Evolutionary conservation across 2,797 vertebrate genomes (phyloP), one percentile per base, ranked within the genome.

Genomic region (Luscinia megarhynchos): DNA sequence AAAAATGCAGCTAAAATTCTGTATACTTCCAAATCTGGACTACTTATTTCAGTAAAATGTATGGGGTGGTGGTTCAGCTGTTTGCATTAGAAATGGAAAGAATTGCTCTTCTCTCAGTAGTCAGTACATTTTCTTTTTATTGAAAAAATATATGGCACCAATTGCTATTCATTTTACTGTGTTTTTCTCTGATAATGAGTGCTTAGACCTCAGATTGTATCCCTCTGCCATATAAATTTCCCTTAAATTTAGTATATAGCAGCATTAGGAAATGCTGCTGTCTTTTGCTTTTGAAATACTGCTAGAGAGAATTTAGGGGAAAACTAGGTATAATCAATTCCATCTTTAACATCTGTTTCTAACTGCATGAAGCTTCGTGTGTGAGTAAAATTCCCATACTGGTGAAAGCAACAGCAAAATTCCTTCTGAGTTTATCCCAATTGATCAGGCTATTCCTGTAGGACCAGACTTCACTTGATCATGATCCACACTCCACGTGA

Each of bases 281-380:
- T 83, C 58, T 75, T 89, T 90, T 43, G 5, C 11, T 69, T 87
- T 84, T 87, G 74, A 79, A 88, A 76, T 41, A 77, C 84, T 67
- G 15, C 48, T 72, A 70, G 66, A 61, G 70, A 90, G 38, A 91
- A 87, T 91, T 88, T 62, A 69, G 23, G 53, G 53, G 41, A 32
- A 89, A 95, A 43, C 15, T 55, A 68, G 30, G 17, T 84, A 41
- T 90, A 94, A 96, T 94, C 70, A 87, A 82, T 89, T 84, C 85
- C 74, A 58, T 94, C 61, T 94, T 93, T 90, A 87, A 70, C 93
- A 95, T 95, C 87, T 96, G 59, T 79, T 97, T 96, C 73, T 86
- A 84, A 84, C 76, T 90, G 59, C 10, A 2, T 41, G 77, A 89
- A 76, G 50, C 74, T 87, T 94, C 9, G 7, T 40, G 41, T 74